These are phyloP conservation scores for Dendrolimus punctatus DNA, from an alignment of 1,140 invertebrate genomes.

Conservation along the genomic window DNA sequence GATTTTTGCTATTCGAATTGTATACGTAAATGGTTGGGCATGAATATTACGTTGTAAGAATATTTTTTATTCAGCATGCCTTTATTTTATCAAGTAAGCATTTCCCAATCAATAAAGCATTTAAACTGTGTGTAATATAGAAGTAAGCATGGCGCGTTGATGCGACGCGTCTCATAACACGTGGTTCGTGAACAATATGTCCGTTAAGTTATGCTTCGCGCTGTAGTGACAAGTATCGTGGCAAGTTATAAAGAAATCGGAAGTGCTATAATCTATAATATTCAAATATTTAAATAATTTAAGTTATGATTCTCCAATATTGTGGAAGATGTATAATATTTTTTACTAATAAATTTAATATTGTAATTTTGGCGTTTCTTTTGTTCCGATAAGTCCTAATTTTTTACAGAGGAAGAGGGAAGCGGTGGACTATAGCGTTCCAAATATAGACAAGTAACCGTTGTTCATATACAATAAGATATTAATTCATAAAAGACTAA, in stretches of 20 bases:
- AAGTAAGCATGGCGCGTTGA: constrained; percentile 27
- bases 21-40: too few relatives aligned
- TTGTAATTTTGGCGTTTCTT: constrained; percentile 42
- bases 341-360: constrained; percentile 75
- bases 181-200: background rate
- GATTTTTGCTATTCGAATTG: too few relatives aligned
- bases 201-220: constrained; percentile 40
- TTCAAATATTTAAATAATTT: constrained; percentile 73
- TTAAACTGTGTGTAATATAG: constrained; percentile 44
- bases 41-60: too few relatives aligned
- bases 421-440: too few relatives aligned
- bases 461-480: too few relatives aligned
- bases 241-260: constrained; percentile 51
- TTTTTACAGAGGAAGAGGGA: too few relatives aligned
- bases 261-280: constrained; percentile 69
- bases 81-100: background rate
- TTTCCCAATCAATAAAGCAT: constrained; percentile 32
- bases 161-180: constrained; percentile 14
- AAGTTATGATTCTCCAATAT: constrained; percentile 73
- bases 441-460: too few relatives aligned
- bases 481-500: too few relatives aligned
- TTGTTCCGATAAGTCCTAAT: constrained; percentile 1
- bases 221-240: constrained; percentile 46
- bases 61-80: constrained; percentile 4
- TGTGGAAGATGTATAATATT: constrained; percentile 74